Evolutionary conservation across 2,113 vertebrate species (phyloP).

Genomic region (Perca flavescens): DNA sequence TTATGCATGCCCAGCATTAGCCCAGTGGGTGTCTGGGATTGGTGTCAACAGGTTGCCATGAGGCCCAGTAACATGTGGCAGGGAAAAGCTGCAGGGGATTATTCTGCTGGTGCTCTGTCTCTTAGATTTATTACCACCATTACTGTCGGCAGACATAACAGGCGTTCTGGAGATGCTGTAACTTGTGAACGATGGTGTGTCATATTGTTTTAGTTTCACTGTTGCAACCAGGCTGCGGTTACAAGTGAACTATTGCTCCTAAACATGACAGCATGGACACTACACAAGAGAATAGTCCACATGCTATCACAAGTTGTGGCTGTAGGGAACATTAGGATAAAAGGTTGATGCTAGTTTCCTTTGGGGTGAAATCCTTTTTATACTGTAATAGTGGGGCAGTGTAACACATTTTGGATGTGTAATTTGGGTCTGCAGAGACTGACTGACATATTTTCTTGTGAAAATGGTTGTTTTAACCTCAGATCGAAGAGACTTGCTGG

Average conservation of each 20-base stretch:
- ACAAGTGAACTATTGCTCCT: neutral
- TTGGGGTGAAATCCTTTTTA: neutral
- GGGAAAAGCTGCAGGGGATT: slow-evolving; percentile 64
- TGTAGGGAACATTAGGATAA: neutral
- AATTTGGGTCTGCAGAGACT: neutral
- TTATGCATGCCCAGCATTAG: slow-evolving; percentile 24
- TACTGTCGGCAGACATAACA: slow-evolving; percentile 44
- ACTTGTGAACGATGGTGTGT: slow-evolving; percentile 13
- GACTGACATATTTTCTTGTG: neutral
- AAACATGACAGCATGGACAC: neutral
- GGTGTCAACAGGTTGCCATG: slow-evolving; percentile 61
- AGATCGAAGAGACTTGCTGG: neutral
- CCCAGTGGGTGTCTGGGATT: slow-evolving; percentile 42
- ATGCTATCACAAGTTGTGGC: neutral
- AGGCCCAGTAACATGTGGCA: slow-evolving; percentile 58
- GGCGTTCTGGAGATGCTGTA: slow-evolving; percentile 18
- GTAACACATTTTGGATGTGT: neutral
- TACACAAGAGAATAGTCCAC: neutral
- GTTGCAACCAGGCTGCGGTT: neutral
- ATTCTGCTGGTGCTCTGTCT: slow-evolving; percentile 51
- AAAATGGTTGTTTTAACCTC: neutral
- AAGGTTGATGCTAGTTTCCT: neutral
- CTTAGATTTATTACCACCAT: slow-evolving; percentile 52
- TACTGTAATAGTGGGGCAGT: neutral
- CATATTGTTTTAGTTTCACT: slow-evolving; percentile 46